A percentile compares a stretch with the other conserved stretches of the same genome.
Evolutionary conservation across 2,113 vertebrate species (phyloP).

Genomic region (Pomatostomus ruficeps): DNA sequence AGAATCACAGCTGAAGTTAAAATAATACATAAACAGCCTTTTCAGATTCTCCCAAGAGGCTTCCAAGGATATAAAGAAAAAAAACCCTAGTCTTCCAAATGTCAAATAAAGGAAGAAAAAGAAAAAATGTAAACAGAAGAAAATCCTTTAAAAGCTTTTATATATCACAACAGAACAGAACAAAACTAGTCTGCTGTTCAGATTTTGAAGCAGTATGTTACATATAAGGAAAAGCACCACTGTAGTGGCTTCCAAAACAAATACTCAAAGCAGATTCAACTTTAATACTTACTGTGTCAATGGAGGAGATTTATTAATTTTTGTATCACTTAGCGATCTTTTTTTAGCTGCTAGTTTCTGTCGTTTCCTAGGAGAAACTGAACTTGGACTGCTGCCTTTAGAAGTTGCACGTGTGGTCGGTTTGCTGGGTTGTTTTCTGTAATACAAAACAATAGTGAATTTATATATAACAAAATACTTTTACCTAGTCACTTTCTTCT

Average conservation of each 20-base stretch:
- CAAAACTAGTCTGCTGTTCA: neutral
- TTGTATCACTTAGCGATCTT: constrained; percentile 44
- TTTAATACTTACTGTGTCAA: constrained; percentile 65
- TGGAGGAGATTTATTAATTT: constrained; percentile 56
- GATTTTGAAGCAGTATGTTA: neutral
- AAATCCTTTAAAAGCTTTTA: constrained; percentile 47
- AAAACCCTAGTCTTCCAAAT: neutral
- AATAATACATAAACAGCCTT: neutral
- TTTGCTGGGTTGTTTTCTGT: constrained; percentile 75
- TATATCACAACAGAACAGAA: neutral
- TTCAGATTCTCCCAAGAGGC: neutral
- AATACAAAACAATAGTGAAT: constrained; percentile 6
- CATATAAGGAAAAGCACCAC: neutral
- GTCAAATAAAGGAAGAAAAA: neutral
- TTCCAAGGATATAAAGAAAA: neutral
- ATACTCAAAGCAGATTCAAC: neutral
- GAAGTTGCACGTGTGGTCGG: constrained; percentile 73
- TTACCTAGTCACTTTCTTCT: neutral
- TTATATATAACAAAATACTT: neutral
- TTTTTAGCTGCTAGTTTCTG: constrained; percentile 63
- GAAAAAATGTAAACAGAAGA: neutral
- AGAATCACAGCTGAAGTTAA: neutral
- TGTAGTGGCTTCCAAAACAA: neutral
- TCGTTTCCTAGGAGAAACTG: constrained; percentile 58
- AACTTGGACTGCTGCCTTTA: constrained; percentile 68